Evolutionary conservation across 2,113 vertebrate species (phyloP), one percentile per base, ranked within the genome.

Genomic region (Budorcas taxicolor): DNA sequence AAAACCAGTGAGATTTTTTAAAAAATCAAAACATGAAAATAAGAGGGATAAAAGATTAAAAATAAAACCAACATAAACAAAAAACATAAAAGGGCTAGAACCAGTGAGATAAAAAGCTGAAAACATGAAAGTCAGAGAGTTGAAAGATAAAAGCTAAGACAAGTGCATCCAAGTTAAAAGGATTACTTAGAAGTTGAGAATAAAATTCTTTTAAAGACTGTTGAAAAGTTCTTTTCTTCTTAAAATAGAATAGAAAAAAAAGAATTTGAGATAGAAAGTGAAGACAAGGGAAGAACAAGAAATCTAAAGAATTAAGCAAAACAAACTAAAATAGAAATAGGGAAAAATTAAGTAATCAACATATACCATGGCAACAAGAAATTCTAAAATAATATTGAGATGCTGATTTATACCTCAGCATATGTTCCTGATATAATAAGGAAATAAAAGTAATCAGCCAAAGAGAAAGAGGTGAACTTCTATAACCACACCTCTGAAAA

Each of bases 331-430:
- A 93, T 94, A 91, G 93, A 95, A 97, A 91, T 78, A 90, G 6
- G 67, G 10, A 9, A 52, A 93, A 95, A 47, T 71, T 82, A 92
- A 97, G 50, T 87, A 71, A 91, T 92, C 78, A 95, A 53, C 57
- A 74, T 60, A 91, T 12, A 94, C 95, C 95, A 91, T 97, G 82
- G 91, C 82, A 98, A 97, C 82, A 84, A 97, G 88, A 87, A 91
- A 92, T 87, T 97, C 95, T 93, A 93, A 97, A 97, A 93, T 96
- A 95, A 90, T 95, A 60, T 87, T 60, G 33, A 88, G 58, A 92
- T 55, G n/a, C 76, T 89, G 81, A 29, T 93, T 90, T 78, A 17
- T 91, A 55, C 43, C 67, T 78, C 25, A 85, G 80, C 94, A 50
- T 58, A 36, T 91, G 47, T 83, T 94, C 93, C 85, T 67, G 1